These are phyloP conservation scores for Aphis gossypii DNA, from an alignment of 1,140 invertebrate genomes.

Conservation along the genomic window DNA sequence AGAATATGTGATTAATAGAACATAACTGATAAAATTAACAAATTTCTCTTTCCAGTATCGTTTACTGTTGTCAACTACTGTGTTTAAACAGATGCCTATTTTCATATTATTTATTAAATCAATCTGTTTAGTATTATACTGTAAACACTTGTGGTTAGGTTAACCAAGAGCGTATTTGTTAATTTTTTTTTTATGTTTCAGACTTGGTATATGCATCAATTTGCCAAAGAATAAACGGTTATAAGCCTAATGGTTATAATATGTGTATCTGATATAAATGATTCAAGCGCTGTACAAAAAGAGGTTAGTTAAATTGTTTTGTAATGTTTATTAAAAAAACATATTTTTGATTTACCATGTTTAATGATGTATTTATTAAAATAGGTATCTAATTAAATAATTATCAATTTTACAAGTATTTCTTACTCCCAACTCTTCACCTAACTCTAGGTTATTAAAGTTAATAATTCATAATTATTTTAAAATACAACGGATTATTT, in stretches of 20 bases:
- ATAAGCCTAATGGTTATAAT: constrained; percentile 51
- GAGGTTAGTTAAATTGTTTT: constrained; percentile 6
- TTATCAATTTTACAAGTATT: neutral
- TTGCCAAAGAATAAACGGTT: constrained; percentile 57
- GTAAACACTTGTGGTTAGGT: neutral
- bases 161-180: neutral
- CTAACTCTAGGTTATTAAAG: neutral
- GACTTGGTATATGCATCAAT: constrained; percentile 54
- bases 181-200: constrained; percentile 48
- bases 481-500: too few species aligned
- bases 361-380: neutral
- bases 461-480: neutral
- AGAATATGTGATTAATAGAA: neutral
- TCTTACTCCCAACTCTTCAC: neutral
- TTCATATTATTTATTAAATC: constrained; percentile 35
- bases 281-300: constrained; percentile 50
- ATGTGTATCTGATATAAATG: constrained; percentile 57
- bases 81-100: constrained; percentile 50
- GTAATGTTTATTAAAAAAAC: neutral
- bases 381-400: neutral
- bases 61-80: neutral
- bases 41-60: neutral
- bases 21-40: constrained; percentile 8
- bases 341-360: neutral
- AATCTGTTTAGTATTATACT: neutral